Evolutionary conservation across 64 coral and sea anemone species (phyloP).

Genomic region (Actinia tenebrosa): DNA sequence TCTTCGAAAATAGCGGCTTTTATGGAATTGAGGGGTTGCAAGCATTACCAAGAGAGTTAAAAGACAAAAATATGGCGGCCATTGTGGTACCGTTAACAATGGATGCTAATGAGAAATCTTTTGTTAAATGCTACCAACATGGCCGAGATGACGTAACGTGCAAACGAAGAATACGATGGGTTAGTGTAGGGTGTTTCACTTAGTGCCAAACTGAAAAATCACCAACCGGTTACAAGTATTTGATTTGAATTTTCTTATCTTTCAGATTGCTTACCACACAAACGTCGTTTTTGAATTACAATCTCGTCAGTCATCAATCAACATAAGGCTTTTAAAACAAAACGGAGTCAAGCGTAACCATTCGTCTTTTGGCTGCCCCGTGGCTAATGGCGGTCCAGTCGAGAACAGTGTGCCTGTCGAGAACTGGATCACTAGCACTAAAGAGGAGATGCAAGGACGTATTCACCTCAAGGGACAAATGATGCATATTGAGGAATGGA

Average conservation of each 20-base stretch:
- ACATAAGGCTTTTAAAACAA: background rate
- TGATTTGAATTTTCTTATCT: background rate
- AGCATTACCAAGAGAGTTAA: too few relatives aligned
- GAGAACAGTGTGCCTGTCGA: slow-evolving; percentile 6
- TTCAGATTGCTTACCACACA: slow-evolving; percentile 39
- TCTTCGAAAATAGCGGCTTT: too few relatives aligned
- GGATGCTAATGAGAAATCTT: too few relatives aligned
- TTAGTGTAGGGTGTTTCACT: too few relatives aligned
- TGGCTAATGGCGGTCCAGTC: slow-evolving; percentile 4
- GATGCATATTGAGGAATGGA: slow-evolving; percentile 83
- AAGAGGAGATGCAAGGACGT: background rate
- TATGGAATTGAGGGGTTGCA: too few relatives aligned
- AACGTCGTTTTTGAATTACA: slow-evolving; percentile 67
- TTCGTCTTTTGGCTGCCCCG: background rate
- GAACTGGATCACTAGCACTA: background rate
- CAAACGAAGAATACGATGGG: too few relatives aligned
- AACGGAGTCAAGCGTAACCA: background rate
- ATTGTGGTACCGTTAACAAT: too few relatives aligned
- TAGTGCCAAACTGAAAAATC: too few relatives aligned
- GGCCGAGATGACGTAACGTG: too few relatives aligned
- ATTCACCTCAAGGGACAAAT: slow-evolving; percentile 90
- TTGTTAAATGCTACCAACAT: too few relatives aligned
- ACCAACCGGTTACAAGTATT: too few relatives aligned
- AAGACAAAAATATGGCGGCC: too few relatives aligned
- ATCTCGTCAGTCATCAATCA: slow-evolving; percentile 19